Base-by-base conservation (phyloP, 2,113 vertebrate genomes). In the Alouatta palliata region DNA sequence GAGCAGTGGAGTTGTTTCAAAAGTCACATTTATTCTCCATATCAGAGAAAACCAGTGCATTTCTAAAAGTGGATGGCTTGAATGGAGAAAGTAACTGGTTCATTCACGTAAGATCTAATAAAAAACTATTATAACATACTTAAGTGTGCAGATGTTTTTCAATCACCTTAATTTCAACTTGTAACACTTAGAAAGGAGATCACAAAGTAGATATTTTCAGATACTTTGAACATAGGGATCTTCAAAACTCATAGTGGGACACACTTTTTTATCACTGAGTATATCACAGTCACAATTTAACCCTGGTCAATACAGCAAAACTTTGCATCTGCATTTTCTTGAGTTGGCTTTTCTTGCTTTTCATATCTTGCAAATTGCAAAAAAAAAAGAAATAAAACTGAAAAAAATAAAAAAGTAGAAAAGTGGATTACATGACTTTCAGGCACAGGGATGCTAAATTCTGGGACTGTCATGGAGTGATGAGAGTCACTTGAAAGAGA, bases 11-110 rank as follows among this genome's bases (percentile, higher is more conserved):
- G 52, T 5, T 81, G 40, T 56, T 94, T 95, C 35, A 87, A 93
- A 96, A 96, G 54, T 93, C 87, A 94, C 54, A 83, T 79, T 95
- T 73, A 21, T 93, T 88, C 58, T 90, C 90, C 45, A 81, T 13
- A n/a, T 88, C 21, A 56, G 20, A 94, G 40, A 58, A 90, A 97
- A 96, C 10, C 21, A 68, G 17, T 13, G 73, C 11, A 87, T 75
- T 76, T 90, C 45, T 97, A 64, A 93, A 93, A 87, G 14, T 8
- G 76, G 30, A n/a, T 85, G 11, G 19, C 37, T 82, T 27, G 16
- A 92, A 47, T 35, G 21, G 49, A 30, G 6, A 16, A 85, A 80
- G 35, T 80, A 84, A 85, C 4, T 45, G 77, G 64, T 16, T 90
- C 88, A 90, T 75, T 87, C 90, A 66, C 23, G 56, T 16, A 87